Evolutionary conservation across 1,140 invertebrate genomes (phyloP), one percentile per base, ranked within the genome.

Genomic region (Drosophila pruinosa): DNA sequence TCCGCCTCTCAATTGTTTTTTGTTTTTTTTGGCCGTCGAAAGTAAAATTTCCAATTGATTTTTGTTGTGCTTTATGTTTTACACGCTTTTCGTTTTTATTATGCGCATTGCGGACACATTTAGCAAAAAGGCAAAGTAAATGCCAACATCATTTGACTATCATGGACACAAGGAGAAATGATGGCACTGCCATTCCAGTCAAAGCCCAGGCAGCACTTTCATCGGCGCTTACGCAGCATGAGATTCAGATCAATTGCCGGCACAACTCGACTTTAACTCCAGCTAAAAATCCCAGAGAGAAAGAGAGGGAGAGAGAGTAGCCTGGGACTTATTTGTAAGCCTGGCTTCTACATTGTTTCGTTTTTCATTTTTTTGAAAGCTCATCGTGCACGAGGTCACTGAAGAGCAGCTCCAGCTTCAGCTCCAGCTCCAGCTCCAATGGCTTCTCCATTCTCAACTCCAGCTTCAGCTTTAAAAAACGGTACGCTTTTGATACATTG

Each of bases 31-130:
- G 68, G 79, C 85, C 79, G 85, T 86, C 70, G 81, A 85, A 85
- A 85, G 81, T 88, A 86, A 86, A 88, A 86, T 86, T 88, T 88
- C 65, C 82, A 86, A 85, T 85, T 85, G 81, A 85, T 86, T 86
- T 81, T 65, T 70, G 58, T 69, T 62, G 69, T 77, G 78, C 75
- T 78, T 62, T 69, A 67, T 77, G 81, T 77, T 85, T 83, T 89
- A 82, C 72, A 79, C 72, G 79, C 83, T 89, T 89, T 89, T 89
- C 78, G 78, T 78, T 89, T 83, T 78, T 85, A 81, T 81, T 86
- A 88, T 77, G 63, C 71, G 72, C 73, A 75, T 76, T 69, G 76
- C 74, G 58, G 69, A 78, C 68, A 78, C 67, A 72, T 75, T 74
- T 76, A 52, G 63, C 70, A 54, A 72, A 68, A 71, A 72, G 43